phyloP scores from a whole-genome alignment of 2,797 vertebrate genomes.

The Urosaurus nigricauda region DNA sequence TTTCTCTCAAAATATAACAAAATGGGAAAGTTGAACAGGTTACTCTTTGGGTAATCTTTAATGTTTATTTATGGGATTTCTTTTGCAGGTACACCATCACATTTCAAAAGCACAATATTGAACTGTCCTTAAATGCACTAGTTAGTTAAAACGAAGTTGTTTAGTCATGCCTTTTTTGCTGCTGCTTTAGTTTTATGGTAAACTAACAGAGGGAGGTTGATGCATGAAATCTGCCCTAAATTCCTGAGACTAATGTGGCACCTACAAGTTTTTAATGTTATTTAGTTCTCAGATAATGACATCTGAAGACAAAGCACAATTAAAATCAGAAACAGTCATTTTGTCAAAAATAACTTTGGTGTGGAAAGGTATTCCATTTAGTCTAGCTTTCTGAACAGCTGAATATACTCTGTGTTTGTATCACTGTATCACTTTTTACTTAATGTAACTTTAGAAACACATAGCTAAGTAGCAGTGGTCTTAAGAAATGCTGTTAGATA shows the following conservation, averaged over 20 bases:
- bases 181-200: slow-evolving; percentile 2
- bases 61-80: no score
- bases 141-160: slow-evolving; percentile 17
- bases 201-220: not conserved
- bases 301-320: slow-evolving; percentile 23
- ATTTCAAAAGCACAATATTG: slow-evolving; percentile 8
- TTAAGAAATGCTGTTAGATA: no score
- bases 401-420: not conserved
- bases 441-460: no score
- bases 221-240: not conserved
- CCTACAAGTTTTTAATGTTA: slow-evolving; percentile 41
- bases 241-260: slow-evolving; percentile 27
- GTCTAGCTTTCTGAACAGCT: not conserved
- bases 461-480: no score
- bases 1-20: not conserved
- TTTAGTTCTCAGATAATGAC: not conserved
- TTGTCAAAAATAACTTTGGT: slow-evolving; percentile 26
- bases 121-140: slow-evolving; percentile 20
- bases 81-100: not conserved
- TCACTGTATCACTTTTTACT: not conserved
- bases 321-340: slow-evolving; percentile 7
- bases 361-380: not conserved
- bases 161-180: slow-evolving; percentile 40
- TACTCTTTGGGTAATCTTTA: not conserved
- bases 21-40: not conserved